Percentiles rank a stretch among this genome's conserved stretches.
Evolutionary conservation across 2,888 invertebrate genomes (phyloP).

Genomic region (Minunthozetes semirufus): DNA sequence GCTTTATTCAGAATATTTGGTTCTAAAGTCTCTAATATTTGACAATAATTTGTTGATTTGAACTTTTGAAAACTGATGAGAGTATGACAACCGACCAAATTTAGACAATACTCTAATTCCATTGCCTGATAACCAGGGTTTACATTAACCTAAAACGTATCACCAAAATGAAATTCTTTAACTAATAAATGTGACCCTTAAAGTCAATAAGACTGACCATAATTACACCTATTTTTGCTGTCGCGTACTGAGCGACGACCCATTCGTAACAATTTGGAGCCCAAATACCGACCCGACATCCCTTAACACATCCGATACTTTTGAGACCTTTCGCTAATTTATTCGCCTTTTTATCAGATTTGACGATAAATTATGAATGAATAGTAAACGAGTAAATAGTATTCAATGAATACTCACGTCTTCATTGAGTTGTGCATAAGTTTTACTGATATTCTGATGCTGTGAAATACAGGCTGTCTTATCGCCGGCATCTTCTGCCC

Average conservation of each 20-base stretch:
- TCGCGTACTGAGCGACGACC: conserved; percentile 64
- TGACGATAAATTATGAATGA: not conserved
- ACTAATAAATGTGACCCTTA: too few species aligned
- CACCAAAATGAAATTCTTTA: conserved; percentile 41
- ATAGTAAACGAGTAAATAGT: too few species aligned
- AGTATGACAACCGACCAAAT: conserved; percentile 58
- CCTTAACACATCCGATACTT: conserved; percentile 61
- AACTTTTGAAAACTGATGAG: conserved; percentile 60
- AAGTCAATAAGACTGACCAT: too few species aligned
- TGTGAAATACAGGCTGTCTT: not conserved
- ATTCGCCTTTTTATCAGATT: conserved; percentile 55
- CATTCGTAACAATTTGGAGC: conserved; percentile 70
- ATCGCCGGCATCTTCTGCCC: conserved; percentile 54
- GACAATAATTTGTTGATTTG: conserved; percentile 61
- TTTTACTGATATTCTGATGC: conserved; percentile 33
- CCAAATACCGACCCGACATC: conserved; percentile 72
- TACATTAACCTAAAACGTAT: conserved; percentile 49
- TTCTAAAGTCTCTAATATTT: conserved; percentile 59
- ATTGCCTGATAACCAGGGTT: conserved; percentile 65
- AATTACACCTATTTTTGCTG: conserved; percentile 64
- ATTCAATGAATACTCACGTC: conserved; percentile 25
- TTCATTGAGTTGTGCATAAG: conserved; percentile 29
- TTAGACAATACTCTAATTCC: conserved; percentile 65
- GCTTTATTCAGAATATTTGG: too few species aligned
- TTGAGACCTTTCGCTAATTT: conserved; percentile 63